These are phyloP conservation scores for Paramisgurnus dabryanus DNA, from an alignment of 2,113 vertebrate genomes.

Conservation along the genomic window DNA sequence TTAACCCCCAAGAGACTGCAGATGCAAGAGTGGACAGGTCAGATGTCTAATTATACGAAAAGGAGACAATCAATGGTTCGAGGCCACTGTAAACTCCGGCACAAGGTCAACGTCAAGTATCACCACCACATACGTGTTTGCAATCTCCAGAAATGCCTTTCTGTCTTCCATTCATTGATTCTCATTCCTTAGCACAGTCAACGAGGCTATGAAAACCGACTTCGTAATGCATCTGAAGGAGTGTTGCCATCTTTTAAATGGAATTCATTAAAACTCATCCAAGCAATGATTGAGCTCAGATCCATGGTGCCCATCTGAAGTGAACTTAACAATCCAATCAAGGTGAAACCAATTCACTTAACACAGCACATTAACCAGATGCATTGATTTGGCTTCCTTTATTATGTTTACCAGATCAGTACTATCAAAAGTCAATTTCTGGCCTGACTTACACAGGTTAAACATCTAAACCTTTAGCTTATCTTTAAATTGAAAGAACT, in stretches of 20 bases:
- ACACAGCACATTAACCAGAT: slow-evolving; percentile 31
- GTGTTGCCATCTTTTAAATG: neutral
- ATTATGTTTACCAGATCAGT: slow-evolving; percentile 22
- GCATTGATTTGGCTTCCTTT: slow-evolving; percentile 33
- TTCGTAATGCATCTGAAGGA: neutral
- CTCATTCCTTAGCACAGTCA: slow-evolving; percentile 6
- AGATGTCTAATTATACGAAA: neutral
- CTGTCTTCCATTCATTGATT: slow-evolving; percentile 19
- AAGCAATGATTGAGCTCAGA: slow-evolving; percentile 1
- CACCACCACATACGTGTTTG: neutral
- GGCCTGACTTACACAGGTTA: slow-evolving; percentile 9
- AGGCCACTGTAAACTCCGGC: neutral
- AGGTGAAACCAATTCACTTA: slow-evolving; percentile 36
- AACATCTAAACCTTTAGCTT: neutral
- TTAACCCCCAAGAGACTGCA: neutral
- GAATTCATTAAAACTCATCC: slow-evolving; percentile 13
- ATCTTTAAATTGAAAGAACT: too few species aligned
- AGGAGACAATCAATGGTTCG: neutral
- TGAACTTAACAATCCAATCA: slow-evolving; percentile 35
- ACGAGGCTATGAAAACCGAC: slow-evolving; percentile 8
- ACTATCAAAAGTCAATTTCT: slow-evolving; percentile 30
- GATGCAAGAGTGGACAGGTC: neutral
- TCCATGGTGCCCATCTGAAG: slow-evolving; percentile 9
- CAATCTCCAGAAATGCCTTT: slow-evolving; percentile 12
- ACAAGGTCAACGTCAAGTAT: neutral